Base-by-base conservation (phyloP, 1,140 invertebrate genomes). In the Leptinotarsa defecta region DNA sequence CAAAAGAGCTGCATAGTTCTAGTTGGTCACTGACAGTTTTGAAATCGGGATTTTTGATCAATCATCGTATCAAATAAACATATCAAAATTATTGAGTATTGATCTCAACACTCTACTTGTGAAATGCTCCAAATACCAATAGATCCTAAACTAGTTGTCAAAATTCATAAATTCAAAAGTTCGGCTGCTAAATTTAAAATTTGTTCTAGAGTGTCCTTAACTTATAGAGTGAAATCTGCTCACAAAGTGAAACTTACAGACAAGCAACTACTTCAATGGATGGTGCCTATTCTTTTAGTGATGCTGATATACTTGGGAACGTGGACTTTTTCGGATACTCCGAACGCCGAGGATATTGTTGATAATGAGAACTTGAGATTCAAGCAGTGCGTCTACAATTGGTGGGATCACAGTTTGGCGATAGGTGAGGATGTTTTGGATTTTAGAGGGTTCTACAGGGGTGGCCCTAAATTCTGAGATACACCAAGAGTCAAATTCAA, bases 211-310 rank as follows among this genome's bases (percentile, higher is more conserved):
- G 96, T 98, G 43, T 97, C 95, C 0, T 87, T 97, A 63, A 97
- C 96, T 17, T 97, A 97, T 86, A 91, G 95, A n/a, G 95, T 97
- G 0, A 96, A 97, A 84, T 96, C 94, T 27, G 94, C 95, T 0
- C 95, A 97, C 80, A 96, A 96, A 85, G 91, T 97, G 19, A 96
- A 96, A 82, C 86, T 98, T 27, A 96, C 96, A 3, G 96, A 98
- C 86, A 95, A 95, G 82, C 94, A 94, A 82, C 84, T 98, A 48
- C 83, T 97, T 22, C 95, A 97, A 81, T 95, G 96, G 93, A 94
- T 97, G 90, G 91, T 95, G 4, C 95, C 95, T 0, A 94, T 97
- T 73, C 84, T 97, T 3, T 86, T 95, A 4, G 92, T 97, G 6
- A 95, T 96, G 92, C 86, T 95, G 13, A 94, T 96, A 49, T 96